Evolutionary conservation across 2,888 invertebrate genomes (phyloP), one percentile per base, ranked within the genome.

Genomic region (Diaphora mendica): DNA sequence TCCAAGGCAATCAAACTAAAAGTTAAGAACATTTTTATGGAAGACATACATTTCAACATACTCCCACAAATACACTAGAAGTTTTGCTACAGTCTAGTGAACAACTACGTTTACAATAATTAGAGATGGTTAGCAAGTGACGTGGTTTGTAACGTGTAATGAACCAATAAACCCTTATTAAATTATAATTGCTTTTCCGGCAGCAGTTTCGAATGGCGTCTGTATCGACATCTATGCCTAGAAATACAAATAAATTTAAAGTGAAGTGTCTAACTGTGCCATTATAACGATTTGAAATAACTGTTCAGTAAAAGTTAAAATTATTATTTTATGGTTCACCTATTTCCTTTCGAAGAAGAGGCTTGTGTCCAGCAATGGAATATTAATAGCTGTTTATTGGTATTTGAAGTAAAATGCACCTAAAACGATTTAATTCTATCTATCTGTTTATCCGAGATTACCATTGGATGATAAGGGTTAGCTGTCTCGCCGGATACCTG

Each of bases 71-170:
- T 42, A 7, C 17, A 30, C 11, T 4, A 23, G 13, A 48, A 30
- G 20, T 33, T 48, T 23, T 20, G 64, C 75, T 79, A 77, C 83
- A 72, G 59, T 70, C 20, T 48, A 75, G 72, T 83, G 9, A 68
- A 74, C 44, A 11, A 26, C 68, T 15, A 76, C 62, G 68, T 74
- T 79, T 44, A 79, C 64, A 42, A 64, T 88, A 88, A 91, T 91
- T 90, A 89, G 85, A 80, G 79, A 86, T 87, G 65, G 84, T 90
- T 89, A 90, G 74, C 78, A 78, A 79, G 77, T 75, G 79, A 67
- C 77, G 74, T 78, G 77, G 77, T 79, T 80, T 74, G 78, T 80
- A 82, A 78, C 75, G 75, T 73, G 33, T 77, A 76, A 75, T 69
- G 78, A 79, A 75, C 23, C 77, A 80, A 81, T 77, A 72, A 77